Conservation (phyloP, 2,113 vertebrate species). For the Oceanites oceanicus region DNA sequence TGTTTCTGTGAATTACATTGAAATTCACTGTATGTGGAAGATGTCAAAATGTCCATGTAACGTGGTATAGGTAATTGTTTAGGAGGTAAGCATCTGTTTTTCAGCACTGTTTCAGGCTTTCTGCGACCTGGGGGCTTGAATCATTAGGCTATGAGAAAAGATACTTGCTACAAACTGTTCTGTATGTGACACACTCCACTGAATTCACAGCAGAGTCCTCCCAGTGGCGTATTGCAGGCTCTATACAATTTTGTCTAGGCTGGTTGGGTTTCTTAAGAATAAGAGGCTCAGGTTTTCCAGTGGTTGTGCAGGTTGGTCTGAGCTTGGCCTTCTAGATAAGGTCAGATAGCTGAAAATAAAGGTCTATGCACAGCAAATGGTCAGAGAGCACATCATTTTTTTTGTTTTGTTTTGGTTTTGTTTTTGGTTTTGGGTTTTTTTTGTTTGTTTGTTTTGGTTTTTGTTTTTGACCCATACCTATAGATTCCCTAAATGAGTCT, state of each 20-base stretch:
- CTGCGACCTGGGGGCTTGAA: neutral
- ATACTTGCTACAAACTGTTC: neutral
- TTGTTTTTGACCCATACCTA: neutral
- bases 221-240: neutral
- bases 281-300: neutral
- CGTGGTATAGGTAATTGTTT: neutral
- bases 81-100: neutral
- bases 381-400: neutral
- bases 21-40: neutral
- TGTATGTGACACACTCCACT: accelerated
- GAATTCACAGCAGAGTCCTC: neutral
- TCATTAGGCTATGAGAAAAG: neutral
- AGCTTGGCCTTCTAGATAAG: neutral
- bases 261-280: neutral
- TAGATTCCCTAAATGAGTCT: neutral
- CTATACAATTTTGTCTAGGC: neutral
- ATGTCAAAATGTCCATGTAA: neutral
- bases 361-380: neutral
- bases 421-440: too few relatives aligned
- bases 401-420: too few relatives aligned
- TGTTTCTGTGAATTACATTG: neutral
- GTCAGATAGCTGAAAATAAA: neutral
- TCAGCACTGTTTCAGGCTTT: neutral
- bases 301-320: neutral
- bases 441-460: too few relatives aligned